Conservation (phyloP, 2,888 invertebrate species). For the Hofmannophila pseudospretella region DNA sequence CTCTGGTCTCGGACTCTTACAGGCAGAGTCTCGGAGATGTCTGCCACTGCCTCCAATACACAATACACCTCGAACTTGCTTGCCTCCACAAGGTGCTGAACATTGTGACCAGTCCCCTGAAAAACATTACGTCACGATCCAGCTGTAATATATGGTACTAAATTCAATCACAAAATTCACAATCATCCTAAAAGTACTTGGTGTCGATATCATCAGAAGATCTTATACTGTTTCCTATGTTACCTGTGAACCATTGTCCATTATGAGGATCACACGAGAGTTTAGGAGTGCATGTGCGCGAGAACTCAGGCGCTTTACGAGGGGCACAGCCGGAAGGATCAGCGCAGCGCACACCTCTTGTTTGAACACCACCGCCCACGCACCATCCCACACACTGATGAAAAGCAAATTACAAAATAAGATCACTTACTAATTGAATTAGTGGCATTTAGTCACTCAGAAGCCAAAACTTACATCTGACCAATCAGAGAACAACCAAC, state of each 20-base stretch:
- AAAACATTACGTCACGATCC: conserved; percentile 1
- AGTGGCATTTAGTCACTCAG: too few species aligned
- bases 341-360: conserved; percentile 83
- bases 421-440: too few species aligned
- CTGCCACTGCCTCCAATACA: conserved; percentile 78
- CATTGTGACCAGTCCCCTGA: conserved; percentile 73
- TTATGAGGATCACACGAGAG: conserved; percentile 80
- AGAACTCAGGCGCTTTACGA: conserved; percentile 76
- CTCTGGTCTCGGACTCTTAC: conserved; percentile 80
- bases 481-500: conserved; percentile 80
- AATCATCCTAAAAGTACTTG: too few species aligned
- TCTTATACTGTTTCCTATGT: too few species aligned
- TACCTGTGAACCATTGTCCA: conserved; percentile 91
- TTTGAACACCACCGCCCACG: conserved; percentile 84
- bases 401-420: neutral
- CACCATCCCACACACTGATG: conserved; percentile 85
- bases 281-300: conserved; percentile 81
- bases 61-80: conserved; percentile 82
- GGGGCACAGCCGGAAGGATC: conserved; percentile 81
- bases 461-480: conserved; percentile 74
- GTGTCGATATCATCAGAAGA: too few species aligned
- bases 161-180: too few species aligned
- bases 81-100: conserved; percentile 72
- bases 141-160: too few species aligned
- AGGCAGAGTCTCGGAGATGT: conserved; percentile 78